Evolutionary conservation across 1,140 invertebrate genomes (phyloP).

Genomic region (Lineus longissimus): DNA sequence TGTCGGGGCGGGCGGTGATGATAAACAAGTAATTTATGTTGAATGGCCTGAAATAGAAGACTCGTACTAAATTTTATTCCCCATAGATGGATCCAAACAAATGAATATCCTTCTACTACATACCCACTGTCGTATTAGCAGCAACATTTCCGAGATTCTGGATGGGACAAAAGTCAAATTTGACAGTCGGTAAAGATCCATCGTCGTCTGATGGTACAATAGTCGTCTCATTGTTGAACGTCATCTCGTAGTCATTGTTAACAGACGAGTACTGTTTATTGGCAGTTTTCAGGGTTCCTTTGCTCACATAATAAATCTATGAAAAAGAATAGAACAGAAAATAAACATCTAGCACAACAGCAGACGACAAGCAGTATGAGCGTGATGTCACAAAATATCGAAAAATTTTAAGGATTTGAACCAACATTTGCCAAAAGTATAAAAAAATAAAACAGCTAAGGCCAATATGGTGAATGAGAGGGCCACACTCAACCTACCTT

Average conservation of each 20-base stretch:
- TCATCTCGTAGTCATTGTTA: conserved; percentile 96
- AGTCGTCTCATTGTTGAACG: conserved; percentile 72
- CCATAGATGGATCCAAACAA: neutral
- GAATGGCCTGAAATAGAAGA: too few species aligned
- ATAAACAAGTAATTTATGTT: too few species aligned
- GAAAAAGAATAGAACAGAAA: conserved; percentile 45
- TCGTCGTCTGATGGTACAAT: conserved; percentile 59
- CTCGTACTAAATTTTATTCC: too few species aligned
- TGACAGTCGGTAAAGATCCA: conserved; percentile 69
- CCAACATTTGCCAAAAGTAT: conserved; percentile 3
- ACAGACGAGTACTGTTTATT: conserved; percentile 83
- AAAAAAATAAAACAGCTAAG: neutral
- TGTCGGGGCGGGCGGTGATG: too few species aligned
- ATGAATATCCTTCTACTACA: conserved; percentile 20
- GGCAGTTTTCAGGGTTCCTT: conserved; percentile 77
- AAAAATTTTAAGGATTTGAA: too few species aligned
- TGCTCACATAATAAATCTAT: conserved; percentile 82
- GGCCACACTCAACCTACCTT: conserved; percentile 42
- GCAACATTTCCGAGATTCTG: conserved; percentile 67
- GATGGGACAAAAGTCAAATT: conserved; percentile 79
- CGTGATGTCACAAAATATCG: too few species aligned
- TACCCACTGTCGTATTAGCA: conserved; percentile 70
- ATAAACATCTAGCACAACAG: conserved; percentile 55
- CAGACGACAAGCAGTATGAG: too few species aligned
- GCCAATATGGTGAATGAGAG: neutral